Conservation (phyloP, 2,797 vertebrate species). For the Atherinosoma microstoma region DNA sequence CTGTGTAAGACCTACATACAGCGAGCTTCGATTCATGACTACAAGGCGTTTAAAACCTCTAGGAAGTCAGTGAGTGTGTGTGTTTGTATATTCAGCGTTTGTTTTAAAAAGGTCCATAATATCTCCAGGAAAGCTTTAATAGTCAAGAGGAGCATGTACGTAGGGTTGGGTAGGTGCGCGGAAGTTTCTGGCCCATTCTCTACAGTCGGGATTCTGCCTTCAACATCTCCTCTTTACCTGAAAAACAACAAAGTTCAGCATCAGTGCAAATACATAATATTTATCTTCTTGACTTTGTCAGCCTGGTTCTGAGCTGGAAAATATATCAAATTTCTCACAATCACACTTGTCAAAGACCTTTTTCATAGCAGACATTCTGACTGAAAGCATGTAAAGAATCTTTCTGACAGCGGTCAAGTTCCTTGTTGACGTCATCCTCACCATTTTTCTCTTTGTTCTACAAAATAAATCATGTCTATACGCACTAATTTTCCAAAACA, state of each 20-base stretch:
- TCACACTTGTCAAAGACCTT: neutral
- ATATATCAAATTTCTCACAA: neutral
- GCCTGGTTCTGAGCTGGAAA: neutral
- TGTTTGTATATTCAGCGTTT: slow-evolving; percentile 46
- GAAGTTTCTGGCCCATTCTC: slow-evolving; percentile 80
- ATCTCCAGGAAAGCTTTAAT: slow-evolving; percentile 86
- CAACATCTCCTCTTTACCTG: slow-evolving; percentile 92
- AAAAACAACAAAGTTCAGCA: slow-evolving; percentile 40
- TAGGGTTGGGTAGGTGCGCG: slow-evolving; percentile 78
- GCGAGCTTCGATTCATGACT: slow-evolving; percentile 84
- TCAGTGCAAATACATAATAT: neutral
- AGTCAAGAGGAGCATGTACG: slow-evolving; percentile 83
- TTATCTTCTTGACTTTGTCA: neutral
- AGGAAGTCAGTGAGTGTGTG: slow-evolving; percentile 68
- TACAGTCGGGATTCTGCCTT: slow-evolving; percentile 75
- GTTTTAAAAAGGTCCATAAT: slow-evolving; percentile 78
- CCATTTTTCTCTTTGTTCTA: no score
- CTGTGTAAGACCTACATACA: slow-evolving; percentile 86
- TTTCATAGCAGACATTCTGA: neutral
- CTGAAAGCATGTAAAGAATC: no score
- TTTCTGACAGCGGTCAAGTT: no score
- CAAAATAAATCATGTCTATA: no score
- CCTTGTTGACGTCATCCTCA: no score
- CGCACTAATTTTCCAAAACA: no score
- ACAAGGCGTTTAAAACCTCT: slow-evolving; percentile 86